phyloP scores from a whole-genome alignment of 2,113 vertebrate species.

The Paradisaea rubra region DNA sequence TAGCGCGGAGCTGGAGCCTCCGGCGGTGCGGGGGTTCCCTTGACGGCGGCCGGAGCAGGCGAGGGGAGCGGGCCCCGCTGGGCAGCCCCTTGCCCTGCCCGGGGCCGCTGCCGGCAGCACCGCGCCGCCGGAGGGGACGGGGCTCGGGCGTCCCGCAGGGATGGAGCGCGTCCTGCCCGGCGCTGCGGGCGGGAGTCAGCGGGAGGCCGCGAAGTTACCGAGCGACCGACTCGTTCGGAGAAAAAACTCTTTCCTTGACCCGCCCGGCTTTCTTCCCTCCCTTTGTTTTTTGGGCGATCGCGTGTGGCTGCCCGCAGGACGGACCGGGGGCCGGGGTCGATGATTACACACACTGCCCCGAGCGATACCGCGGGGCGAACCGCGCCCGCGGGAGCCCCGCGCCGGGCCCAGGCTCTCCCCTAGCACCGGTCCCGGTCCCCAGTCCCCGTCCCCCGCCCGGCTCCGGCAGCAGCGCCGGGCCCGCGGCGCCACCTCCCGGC shows the following conservation, averaged over 20 bases:
- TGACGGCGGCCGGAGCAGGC: neutral
- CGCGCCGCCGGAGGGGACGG: neutral
- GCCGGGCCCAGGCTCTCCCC: no score
- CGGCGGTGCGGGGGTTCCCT: neutral
- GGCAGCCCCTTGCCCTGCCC: neutral
- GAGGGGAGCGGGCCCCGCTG: neutral
- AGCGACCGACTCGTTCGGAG: neutral
- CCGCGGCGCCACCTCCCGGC: constrained; percentile 76
- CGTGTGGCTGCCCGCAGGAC: neutral
- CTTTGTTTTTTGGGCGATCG: neutral
- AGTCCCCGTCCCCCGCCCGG: neutral
- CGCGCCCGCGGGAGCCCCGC: neutral
- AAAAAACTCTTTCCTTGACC: neutral
- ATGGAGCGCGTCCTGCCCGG: neutral
- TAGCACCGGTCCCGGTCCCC: neutral
- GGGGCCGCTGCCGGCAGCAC: neutral
- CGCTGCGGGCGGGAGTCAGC: neutral
- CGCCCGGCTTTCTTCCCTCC: neutral
- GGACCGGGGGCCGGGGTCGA: neutral
- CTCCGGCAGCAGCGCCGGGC: constrained; percentile 41
- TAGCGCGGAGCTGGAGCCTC: neutral
- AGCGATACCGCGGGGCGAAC: neutral
- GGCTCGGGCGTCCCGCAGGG: neutral
- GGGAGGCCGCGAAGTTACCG: neutral
- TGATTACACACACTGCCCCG: neutral